Base-by-base conservation (phyloP, 1,140 invertebrate genomes). In the Mizuhopecten yessoensis region DNA sequence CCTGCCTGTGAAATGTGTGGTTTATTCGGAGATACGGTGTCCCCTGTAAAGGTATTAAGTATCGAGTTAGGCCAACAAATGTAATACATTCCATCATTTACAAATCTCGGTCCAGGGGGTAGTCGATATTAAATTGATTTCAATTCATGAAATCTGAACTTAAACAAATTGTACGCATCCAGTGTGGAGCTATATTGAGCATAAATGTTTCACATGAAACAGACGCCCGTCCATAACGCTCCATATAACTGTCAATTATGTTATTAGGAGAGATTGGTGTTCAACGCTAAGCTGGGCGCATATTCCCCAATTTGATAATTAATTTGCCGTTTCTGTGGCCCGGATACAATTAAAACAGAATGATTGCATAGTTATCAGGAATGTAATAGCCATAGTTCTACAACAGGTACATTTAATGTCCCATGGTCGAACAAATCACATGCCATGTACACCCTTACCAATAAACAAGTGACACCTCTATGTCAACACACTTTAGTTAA, bases 81-180 rank as follows among this genome's bases (percentile, higher is more conserved):
- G n/a, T n/a, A n/a, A n/a, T n/a, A n/a, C n/a, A n/a, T n/a, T n/a
- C 57, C 57, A 75, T n/a, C 57, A 75, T n/a, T 75, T 29, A n/a
- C 23, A 75, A 75, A 75, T 75, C 57, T 75, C 57, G n/a, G 57
- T 75, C n/a, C n/a, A 75, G n/a, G n/a, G n/a, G n/a, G n/a, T n/a
- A n/a, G 57, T 75, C 57, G 57, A 75, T 75, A 75, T 29, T 29
- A 75, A 75, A 75, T 75, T 75, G 57, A 75, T 75, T 75, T 75
- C 57, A 75, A 75, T 75, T 75, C 57, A 75, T 75, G 57, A 75
- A 75, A 75, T 75, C 57, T 75, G 57, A 75, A 75, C 57, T 75
- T 75, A 75, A 75, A 75, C 57, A 75, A 75, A 75, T 75, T 75
- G 57, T 75, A 75, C 57, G 57, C 57, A 75, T 75, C 23, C 23